Evolutionary conservation across 2,888 invertebrate genomes (phyloP).

Genomic region (Thymelicus lineola): DNA sequence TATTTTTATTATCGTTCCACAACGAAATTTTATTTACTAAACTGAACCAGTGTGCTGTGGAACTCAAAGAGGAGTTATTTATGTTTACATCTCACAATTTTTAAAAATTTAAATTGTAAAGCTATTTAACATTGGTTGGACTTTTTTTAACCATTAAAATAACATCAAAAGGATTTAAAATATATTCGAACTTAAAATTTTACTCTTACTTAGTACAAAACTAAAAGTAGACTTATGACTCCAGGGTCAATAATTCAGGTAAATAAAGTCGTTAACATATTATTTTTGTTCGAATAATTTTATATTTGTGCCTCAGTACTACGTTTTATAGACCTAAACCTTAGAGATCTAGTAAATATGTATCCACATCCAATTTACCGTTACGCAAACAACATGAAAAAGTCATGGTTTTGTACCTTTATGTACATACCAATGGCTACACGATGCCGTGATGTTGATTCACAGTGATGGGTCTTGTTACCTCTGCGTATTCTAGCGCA

Average conservation of each 20-base stretch:
- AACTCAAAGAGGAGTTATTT: conserved; percentile 3
- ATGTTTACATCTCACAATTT: background rate
- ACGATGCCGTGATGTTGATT: background rate
- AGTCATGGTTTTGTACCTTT: background rate
- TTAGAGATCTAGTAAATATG: background rate
- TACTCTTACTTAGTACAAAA: no score
- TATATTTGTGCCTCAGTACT: no score
- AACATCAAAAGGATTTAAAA: no score
- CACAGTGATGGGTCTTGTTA: conserved; percentile 1
- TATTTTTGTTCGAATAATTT: no score
- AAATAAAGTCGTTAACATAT: no score
- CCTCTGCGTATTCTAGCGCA: conserved; percentile 3
- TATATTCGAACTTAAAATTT: no score
- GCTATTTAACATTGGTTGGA: no score
- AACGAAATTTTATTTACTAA: conserved; percentile 27
- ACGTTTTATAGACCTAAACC: background rate
- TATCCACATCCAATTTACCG: conserved; percentile 1
- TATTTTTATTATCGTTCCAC: conserved; percentile 29
- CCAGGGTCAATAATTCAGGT: no score
- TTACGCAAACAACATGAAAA: background rate
- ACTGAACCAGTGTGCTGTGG: conserved; percentile 7
- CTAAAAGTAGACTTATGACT: no score
- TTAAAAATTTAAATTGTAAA: background rate
- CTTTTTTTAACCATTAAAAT: no score
- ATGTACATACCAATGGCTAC: conserved; percentile 1